Conservation (phyloP, 2,797 vertebrate species). For the Halcyon badia region DNA sequence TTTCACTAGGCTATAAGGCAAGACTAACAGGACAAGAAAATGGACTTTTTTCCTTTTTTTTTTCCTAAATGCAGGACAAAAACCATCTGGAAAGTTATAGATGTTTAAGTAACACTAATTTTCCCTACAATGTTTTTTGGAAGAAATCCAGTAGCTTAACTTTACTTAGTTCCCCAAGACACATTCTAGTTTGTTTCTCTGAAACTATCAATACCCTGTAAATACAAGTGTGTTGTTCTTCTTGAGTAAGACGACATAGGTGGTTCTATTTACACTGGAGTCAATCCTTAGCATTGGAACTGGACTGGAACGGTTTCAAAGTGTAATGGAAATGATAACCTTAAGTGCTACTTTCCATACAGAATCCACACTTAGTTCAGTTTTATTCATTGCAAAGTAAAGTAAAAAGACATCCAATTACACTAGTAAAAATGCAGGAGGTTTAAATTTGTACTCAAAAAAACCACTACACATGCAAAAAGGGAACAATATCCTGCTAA, state of each 20-base stretch:
- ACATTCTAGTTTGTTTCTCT: constrained; percentile 4
- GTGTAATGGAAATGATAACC: constrained; percentile 65
- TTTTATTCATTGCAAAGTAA: constrained; percentile 82
- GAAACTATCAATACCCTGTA: constrained; percentile 53
- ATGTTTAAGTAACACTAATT: constrained; percentile 11
- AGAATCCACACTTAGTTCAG: constrained; percentile 76
- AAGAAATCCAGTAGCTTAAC: constrained; percentile 28
- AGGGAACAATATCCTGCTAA: constrained; percentile 86
- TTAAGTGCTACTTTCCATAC: constrained; percentile 73
- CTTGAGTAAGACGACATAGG: constrained; percentile 67
- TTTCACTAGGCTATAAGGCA: constrained; percentile 38
- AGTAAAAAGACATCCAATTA: constrained; percentile 80
- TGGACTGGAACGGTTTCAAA: constrained; percentile 62
- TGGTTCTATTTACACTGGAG: constrained; percentile 81
- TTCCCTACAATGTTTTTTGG: background rate
- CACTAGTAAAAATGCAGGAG: constrained; percentile 79
- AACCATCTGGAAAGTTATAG: background rate
- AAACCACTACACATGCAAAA: constrained; percentile 84
- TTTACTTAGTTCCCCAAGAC: constrained; percentile 41
- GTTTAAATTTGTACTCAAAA: constrained; percentile 85
- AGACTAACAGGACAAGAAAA: constrained; percentile 41
- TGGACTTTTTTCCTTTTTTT: background rate
- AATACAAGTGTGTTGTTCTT: constrained; percentile 69
- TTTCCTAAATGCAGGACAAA: constrained; percentile 29
- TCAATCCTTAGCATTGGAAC: constrained; percentile 60